Evolutionary conservation across 1,140 invertebrate genomes (phyloP).

Genomic region (Probaryconus sp.): DNA sequence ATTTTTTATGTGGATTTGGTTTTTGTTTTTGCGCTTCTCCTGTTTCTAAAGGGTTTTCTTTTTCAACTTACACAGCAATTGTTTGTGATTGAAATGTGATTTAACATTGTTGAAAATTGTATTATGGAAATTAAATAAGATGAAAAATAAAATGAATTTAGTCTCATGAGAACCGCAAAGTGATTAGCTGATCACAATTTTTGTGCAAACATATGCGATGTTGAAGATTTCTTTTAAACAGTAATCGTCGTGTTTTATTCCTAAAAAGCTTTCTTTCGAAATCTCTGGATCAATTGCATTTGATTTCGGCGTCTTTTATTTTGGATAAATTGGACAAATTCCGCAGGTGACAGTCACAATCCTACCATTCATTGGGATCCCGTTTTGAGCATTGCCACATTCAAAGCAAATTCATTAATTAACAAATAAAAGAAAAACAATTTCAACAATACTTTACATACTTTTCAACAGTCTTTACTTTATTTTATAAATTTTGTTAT

Average conservation of each 20-base stretch:
- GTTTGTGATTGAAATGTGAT: too few relatives aligned
- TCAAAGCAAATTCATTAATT: too few relatives aligned
- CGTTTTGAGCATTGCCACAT: conserved; percentile 69
- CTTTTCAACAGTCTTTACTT: not conserved
- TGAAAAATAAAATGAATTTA: too few relatives aligned
- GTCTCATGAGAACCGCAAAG: conserved; percentile 3
- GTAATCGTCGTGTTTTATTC: conserved; percentile 69
- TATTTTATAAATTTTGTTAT: conserved; percentile 15
- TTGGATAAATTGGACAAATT: conserved; percentile 78
- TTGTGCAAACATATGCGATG: conserved; percentile 46
- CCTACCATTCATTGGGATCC: conserved; percentile 67
- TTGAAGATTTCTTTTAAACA: conserved; percentile 33
- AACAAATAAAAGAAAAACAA: not conserved
- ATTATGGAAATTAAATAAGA: too few relatives aligned
- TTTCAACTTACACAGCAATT: too few relatives aligned
- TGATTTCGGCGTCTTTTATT: conserved; percentile 79
- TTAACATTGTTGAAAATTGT: too few relatives aligned
- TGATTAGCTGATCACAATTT: conserved; percentile 25
- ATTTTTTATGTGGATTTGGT: too few relatives aligned
- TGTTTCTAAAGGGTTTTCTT: too few relatives aligned
- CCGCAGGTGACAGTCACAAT: conserved; percentile 74
- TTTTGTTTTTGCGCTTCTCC: too few relatives aligned
- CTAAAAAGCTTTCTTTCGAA: conserved; percentile 77
- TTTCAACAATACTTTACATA: not conserved
- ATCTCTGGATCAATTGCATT: conserved; percentile 79